Conservation (phyloP, 2,113 vertebrate species). For the Dromiciops gliroides region DNA sequence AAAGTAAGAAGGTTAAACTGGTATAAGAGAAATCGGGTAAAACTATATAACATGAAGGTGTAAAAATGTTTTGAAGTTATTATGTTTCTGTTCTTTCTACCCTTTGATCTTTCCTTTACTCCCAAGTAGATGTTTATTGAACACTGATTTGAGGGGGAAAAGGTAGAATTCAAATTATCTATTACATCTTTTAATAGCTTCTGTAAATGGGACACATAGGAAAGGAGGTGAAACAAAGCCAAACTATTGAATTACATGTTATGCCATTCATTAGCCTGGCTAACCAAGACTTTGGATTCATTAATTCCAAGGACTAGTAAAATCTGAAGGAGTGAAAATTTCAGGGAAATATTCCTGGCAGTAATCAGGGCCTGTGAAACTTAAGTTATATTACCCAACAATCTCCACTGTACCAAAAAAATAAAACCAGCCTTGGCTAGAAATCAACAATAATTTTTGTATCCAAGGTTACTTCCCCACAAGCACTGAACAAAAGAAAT, state of each 20-base stretch:
- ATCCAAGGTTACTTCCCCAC: slow-evolving; percentile 59
- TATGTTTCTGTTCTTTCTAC: slow-evolving; percentile 16
- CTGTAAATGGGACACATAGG: slow-evolving; percentile 44
- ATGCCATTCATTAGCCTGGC: slow-evolving; percentile 53
- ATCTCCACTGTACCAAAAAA: slow-evolving; percentile 67
- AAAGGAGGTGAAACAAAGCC: slow-evolving; percentile 25
- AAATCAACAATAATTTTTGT: slow-evolving; percentile 58
- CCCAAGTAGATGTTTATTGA: slow-evolving; percentile 48
- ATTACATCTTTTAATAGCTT: slow-evolving; percentile 5
- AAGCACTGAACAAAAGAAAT: slow-evolving; percentile 59
- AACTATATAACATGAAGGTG: background rate
- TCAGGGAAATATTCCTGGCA: slow-evolving; percentile 28
- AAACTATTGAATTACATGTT: slow-evolving; percentile 10
- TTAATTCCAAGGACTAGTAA: slow-evolving; percentile 43
- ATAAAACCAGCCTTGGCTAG: slow-evolving; percentile 61
- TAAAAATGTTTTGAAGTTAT: background rate
- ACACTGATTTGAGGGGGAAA: slow-evolving; percentile 27
- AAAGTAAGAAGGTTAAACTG: slow-evolving; percentile 51
- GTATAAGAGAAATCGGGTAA: slow-evolving; percentile 24
- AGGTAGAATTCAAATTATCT: slow-evolving; percentile 6
- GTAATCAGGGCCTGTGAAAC: slow-evolving; percentile 44
- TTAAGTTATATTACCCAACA: slow-evolving; percentile 61
- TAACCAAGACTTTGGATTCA: slow-evolving; percentile 10
- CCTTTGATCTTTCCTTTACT: slow-evolving; percentile 28
- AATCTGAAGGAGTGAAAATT: background rate